Conservation (phyloP, 2,797 vertebrate species). For the Rachycentron canadum region DNA sequence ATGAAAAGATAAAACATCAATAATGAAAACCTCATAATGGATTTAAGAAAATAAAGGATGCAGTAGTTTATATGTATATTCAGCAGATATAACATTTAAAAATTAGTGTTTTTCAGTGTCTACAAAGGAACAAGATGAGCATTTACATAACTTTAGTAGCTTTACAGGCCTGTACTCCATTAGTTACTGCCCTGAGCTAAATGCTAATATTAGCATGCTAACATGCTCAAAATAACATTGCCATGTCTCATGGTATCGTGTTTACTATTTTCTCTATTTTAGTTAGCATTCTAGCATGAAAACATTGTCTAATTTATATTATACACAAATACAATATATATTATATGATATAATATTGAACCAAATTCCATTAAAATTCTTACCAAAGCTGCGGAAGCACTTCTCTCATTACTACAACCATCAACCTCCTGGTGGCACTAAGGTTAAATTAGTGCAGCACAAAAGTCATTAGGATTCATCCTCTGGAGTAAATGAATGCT, state of each 20-base stretch:
- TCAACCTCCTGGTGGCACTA: neutral
- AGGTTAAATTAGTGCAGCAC: neutral
- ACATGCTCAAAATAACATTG: neutral
- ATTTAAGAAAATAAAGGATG: neutral
- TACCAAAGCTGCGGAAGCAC: neutral
- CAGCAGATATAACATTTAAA: neutral
- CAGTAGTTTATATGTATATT: neutral
- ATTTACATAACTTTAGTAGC: neutral
- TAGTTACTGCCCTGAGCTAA: neutral
- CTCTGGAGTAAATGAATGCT: neutral
- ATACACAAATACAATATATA: neutral
- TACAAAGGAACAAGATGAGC: neutral
- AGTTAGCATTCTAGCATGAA: neutral
- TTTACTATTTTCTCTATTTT: neutral
- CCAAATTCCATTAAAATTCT: neutral
- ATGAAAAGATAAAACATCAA: constrained; percentile 3
- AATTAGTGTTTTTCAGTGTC: neutral
- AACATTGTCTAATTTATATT: neutral
- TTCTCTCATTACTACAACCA: neutral
- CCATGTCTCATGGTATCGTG: neutral
- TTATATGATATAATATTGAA: neutral
- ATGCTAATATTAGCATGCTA: neutral
- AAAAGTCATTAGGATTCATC: neutral
- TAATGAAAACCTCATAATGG: neutral
- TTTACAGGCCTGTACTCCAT: neutral